Conservation (phyloP, 1,140 invertebrate genomes). For the Hesperophylax magnus region DNA sequence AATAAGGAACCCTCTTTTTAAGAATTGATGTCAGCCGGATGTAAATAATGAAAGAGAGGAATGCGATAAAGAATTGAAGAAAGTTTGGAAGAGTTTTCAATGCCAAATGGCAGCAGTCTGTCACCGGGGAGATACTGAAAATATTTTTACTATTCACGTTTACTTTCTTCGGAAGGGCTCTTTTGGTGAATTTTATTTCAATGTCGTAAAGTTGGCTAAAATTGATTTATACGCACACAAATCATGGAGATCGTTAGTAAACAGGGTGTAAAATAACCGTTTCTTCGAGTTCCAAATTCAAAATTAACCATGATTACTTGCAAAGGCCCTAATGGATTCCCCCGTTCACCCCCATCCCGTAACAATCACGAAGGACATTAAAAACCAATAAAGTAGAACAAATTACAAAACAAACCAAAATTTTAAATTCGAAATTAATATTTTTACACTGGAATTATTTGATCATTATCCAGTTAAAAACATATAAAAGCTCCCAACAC, state of each 20-base stretch:
- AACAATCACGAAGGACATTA: conserved; percentile 15
- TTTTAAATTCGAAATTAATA: too few species aligned
- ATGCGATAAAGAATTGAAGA: too few species aligned
- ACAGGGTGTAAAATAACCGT: background rate
- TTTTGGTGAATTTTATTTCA: too few species aligned
- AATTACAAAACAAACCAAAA: background rate
- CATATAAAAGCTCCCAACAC: background rate
- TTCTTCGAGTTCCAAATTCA: conserved; percentile 23
- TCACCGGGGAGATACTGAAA: too few species aligned
- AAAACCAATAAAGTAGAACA: conserved; percentile 5
- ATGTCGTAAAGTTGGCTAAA: background rate
- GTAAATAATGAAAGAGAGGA: too few species aligned
- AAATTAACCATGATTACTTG: background rate
- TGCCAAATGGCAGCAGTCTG: too few species aligned
- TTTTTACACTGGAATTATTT: background rate
- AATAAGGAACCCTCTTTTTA: too few species aligned
- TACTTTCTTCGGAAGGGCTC: too few species aligned
- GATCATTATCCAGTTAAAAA: background rate
- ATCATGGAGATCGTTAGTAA: background rate
- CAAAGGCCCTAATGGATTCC: background rate
- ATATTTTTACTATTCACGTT: too few species aligned
- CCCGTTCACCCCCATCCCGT: background rate
- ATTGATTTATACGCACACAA: background rate
- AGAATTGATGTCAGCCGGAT: too few species aligned
- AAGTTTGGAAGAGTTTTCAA: too few species aligned